A percentile compares a stretch with the other conserved stretches of the same genome.
Conservation (phyloP, 2,113 vertebrate genomes). For the Rhizomys pruinosus region DNA sequence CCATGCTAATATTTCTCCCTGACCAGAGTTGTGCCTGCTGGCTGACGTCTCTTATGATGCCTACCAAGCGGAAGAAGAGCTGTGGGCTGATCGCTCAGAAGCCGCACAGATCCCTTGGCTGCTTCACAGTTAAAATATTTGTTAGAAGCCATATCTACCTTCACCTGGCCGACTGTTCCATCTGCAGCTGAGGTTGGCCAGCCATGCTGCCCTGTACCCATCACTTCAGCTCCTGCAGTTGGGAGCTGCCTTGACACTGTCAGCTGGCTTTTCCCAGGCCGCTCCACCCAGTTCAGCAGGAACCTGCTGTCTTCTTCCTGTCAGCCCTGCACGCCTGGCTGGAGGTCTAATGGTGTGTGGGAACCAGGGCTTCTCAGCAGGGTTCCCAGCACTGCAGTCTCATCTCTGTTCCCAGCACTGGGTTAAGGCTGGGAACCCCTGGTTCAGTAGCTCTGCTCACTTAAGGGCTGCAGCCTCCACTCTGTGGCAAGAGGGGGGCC, state of each 20-base stretch:
- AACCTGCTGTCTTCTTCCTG: background rate
- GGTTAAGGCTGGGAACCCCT: background rate
- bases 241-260: background rate
- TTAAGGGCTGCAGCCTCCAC: background rate
- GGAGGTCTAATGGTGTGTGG: too few relatives aligned
- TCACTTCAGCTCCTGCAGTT: background rate
- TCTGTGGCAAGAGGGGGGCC: background rate
- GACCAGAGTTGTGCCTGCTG: background rate
- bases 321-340: background rate
- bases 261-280: background rate
- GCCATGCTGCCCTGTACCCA: background rate
- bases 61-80: background rate
- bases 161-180: too few relatives aligned
- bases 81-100: background rate
- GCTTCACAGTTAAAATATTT: background rate
- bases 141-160: too few relatives aligned
- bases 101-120: background rate
- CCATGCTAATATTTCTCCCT: accelerated
- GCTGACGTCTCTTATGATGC: background rate
- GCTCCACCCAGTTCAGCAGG: background rate
- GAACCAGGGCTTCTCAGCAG: too few relatives aligned
- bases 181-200: background rate
- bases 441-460: background rate
- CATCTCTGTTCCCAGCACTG: background rate
- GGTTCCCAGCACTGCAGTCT: too few relatives aligned